These are phyloP conservation scores for Falco biarmicus DNA, from an alignment of 2,797 vertebrate species.

Conservation along the genomic window DNA sequence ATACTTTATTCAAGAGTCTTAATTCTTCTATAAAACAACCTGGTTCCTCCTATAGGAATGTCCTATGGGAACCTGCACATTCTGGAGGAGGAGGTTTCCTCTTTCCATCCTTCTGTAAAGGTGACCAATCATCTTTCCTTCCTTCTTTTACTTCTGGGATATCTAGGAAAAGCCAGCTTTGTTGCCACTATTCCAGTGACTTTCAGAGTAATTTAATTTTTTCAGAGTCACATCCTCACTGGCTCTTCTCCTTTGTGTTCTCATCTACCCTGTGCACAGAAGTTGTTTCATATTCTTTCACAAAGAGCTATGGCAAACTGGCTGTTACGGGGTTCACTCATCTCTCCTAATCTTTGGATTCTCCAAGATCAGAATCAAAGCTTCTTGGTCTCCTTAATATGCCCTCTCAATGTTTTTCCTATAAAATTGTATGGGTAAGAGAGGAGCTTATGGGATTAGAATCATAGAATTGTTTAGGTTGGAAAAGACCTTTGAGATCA, in stretches of 20 bases:
- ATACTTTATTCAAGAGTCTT: background rate
- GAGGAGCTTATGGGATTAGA: background rate
- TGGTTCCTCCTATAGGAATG: background rate
- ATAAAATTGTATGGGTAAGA: background rate
- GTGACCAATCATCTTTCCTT: background rate
- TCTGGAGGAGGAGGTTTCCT: background rate
- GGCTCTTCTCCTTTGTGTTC: background rate
- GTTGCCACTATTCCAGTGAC: background rate
- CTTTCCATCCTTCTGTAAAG: background rate
- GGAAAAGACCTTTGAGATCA: background rate
- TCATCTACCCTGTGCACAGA: background rate
- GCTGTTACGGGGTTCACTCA: background rate
- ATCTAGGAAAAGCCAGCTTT: background rate
- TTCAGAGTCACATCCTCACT: background rate
- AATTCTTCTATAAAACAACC: background rate
- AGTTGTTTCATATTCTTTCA: background rate
- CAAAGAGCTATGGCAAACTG: background rate
- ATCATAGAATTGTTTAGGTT: background rate
- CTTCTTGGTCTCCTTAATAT: background rate
- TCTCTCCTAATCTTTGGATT: background rate
- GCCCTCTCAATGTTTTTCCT: background rate
- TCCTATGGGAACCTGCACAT: no score
- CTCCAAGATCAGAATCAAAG: background rate
- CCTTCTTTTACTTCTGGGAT: background rate
- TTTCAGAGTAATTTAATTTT: background rate